phyloP scores from a whole-genome alignment of 2,888 invertebrate genomes.

The Elegia similella region DNA sequence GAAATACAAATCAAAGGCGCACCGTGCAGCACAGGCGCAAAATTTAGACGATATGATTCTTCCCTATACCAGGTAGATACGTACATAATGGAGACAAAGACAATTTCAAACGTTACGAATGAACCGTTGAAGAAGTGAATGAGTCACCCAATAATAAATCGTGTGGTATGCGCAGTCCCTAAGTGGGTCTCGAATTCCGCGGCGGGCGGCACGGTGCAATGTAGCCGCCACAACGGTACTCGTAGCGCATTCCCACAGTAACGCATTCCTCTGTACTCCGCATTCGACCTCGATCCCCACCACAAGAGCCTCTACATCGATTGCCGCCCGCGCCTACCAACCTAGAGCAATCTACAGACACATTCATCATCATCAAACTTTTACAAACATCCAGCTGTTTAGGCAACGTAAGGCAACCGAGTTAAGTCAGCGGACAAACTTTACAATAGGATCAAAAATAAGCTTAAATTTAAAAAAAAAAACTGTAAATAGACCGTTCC shows the following conservation, averaged over 20 bases:
- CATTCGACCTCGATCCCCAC: conserved; percentile 64
- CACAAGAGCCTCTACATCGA: conserved; percentile 28
- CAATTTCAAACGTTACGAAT: conserved; percentile 20
- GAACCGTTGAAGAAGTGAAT: conserved; percentile 53
- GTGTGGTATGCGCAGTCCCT: conserved; percentile 54
- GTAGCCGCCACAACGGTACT: conserved; percentile 72
- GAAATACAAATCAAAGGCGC: neutral
- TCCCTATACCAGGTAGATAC: no score
- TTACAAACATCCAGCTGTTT: conserved; percentile 26
- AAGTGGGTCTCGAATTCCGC: conserved; percentile 78
- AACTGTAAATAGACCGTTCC: no score
- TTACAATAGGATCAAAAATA: no score
- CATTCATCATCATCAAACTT: conserved; percentile 46
- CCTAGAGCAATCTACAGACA: conserved; percentile 25
- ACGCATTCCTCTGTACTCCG: conserved; percentile 63
- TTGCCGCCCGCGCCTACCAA: conserved; percentile 37
- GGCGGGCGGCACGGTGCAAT: conserved; percentile 46
- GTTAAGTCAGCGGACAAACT: no score
- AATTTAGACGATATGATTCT: neutral
- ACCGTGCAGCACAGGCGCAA: neutral
- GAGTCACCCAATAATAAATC: conserved; percentile 62
- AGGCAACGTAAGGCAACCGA: no score
- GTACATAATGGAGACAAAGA: neutral
- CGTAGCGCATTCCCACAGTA: conserved; percentile 74
- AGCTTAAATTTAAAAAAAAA: no score